Evolutionary conservation across 2,113 vertebrate genomes (phyloP).

Genomic region (Colaptes auratus): DNA sequence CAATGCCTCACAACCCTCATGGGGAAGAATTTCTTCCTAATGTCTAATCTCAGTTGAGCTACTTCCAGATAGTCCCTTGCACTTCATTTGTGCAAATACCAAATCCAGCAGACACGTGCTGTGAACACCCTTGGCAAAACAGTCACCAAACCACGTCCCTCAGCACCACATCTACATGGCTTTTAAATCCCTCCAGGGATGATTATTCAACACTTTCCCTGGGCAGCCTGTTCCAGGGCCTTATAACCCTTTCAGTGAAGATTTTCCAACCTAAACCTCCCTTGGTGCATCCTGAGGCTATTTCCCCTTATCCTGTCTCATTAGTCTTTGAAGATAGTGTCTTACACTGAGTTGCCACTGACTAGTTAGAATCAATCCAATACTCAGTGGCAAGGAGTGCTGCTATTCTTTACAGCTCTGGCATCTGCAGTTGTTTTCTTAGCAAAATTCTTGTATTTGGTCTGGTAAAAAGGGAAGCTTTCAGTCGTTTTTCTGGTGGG

Average conservation of each 20-base stretch:
- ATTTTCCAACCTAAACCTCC: no score
- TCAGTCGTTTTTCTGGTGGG: neutral
- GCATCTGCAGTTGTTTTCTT: neutral
- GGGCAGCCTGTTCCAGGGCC: no score
- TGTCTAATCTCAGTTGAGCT: no score
- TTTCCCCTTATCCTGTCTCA: neutral
- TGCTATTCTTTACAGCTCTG: neutral
- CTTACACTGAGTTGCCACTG: neutral
- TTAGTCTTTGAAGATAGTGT: neutral
- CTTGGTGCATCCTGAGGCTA: no score
- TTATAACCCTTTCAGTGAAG: no score
- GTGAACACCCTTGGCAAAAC: neutral
- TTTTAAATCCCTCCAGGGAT: no score
- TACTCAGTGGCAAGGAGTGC: neutral
- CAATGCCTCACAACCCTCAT: no score
- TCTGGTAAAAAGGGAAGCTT: neutral
- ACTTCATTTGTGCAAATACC: neutral
- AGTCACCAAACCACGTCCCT: neutral
- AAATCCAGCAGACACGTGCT: rapidly evolving
- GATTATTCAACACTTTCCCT: no score
- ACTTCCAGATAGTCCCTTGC: neutral
- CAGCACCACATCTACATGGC: no score
- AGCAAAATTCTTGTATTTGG: neutral
- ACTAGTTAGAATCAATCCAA: neutral
- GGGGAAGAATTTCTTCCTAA: no score